A percentile compares a stretch with the other conserved stretches of the same genome.
These are phyloP conservation scores for Microtus richardsoni DNA, from an alignment of 2,113 vertebrate species.

Conservation along the genomic window DNA sequence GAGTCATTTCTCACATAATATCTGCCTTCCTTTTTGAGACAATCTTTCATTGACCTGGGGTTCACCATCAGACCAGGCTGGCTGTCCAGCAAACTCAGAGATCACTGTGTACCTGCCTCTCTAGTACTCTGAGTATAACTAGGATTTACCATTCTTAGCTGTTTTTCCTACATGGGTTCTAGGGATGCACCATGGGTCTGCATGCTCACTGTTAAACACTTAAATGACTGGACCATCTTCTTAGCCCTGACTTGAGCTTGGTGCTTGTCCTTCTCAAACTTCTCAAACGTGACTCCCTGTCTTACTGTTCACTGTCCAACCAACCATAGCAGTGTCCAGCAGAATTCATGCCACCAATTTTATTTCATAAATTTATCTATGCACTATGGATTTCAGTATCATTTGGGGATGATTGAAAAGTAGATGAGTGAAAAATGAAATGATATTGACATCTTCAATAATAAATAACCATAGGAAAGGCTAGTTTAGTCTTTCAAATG, in stretches of 20 bases:
- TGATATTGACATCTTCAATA: neutral
- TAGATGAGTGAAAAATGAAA: neutral
- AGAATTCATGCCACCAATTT: neutral
- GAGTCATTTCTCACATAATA: neutral
- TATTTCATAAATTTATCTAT: slow-evolving; percentile 37
- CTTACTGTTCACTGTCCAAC: neutral
- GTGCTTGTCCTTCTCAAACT: neutral
- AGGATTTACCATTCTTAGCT: neutral
- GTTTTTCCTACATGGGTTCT: neutral
- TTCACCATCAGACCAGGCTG: neutral
- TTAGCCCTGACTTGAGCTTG: neutral
- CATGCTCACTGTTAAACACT: neutral
- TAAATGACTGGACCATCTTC: neutral
- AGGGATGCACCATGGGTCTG: neutral
- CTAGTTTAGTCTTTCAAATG: neutral
- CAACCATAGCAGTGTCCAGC: neutral
- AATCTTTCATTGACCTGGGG: neutral
- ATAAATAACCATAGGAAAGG: slow-evolving; percentile 2
- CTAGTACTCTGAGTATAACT: neutral
- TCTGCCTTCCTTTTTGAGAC: neutral
- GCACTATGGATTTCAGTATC: neutral
- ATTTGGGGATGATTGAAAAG: neutral
- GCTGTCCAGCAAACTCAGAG: neutral
- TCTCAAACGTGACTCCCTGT: neutral
- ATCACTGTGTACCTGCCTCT: neutral